phyloP scores from a whole-genome alignment of 2,888 invertebrate species.

The Caenorhabditis auriculariae region DNA sequence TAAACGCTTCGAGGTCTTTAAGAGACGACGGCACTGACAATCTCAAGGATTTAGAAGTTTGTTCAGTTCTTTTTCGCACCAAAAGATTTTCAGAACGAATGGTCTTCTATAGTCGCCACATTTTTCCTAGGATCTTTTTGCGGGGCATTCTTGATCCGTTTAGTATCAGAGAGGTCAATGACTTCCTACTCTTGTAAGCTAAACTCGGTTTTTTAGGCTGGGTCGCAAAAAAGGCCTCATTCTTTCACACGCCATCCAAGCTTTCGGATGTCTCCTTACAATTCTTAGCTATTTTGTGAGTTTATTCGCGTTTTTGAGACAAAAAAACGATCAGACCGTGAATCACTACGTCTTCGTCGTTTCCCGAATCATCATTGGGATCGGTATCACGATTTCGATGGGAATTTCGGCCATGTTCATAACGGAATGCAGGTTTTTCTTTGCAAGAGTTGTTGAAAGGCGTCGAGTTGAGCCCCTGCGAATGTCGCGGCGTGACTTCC shows the following conservation, averaged over 20 bases:
- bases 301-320: background rate
- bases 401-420: conserved; percentile 18
- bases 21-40: background rate
- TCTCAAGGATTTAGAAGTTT: background rate
- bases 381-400: conserved; percentile 12
- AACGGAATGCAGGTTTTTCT: conserved; percentile 15
- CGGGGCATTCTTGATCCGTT: conserved; percentile 12
- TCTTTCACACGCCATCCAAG: conserved; percentile 2
- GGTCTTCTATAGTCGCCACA: conserved; percentile 16
- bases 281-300: conserved; percentile 12
- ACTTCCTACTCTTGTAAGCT: too few relatives aligned
- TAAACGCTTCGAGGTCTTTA: conserved; percentile 11
- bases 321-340: conserved; percentile 1
- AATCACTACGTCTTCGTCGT: conserved; percentile 6
- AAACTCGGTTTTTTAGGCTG: too few relatives aligned
- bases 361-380: conserved; percentile 14
- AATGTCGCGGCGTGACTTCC: conserved; percentile 17
- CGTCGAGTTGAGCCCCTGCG: too few relatives aligned
- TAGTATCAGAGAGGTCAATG: conserved; percentile 3
- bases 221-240: conserved; percentile 17
- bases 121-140: conserved; percentile 13
- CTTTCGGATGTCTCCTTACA: conserved; percentile 6
- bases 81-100: conserved; percentile 11
- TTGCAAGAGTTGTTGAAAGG: too few relatives aligned
- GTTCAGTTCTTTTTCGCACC: background rate